Conservation (phyloP, 1,140 invertebrate species). For the Drosophila melanica region DNA sequence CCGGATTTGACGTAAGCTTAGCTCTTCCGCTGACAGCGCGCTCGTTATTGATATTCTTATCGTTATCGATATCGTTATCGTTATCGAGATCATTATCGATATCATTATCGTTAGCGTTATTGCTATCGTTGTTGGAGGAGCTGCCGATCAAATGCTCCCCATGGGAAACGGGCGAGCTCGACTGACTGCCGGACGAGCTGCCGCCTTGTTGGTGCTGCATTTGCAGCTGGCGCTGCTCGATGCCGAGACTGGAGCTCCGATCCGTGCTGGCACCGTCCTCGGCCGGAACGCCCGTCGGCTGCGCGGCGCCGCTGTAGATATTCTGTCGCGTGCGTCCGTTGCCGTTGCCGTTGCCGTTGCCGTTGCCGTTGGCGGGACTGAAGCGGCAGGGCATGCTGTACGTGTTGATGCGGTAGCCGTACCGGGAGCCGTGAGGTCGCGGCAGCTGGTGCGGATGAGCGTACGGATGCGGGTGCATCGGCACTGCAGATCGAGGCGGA, state of each 20-base stretch:
- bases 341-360: no score
- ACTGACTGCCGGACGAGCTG: slow-evolving; percentile 4
- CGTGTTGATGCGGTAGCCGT: slow-evolving; percentile 26
- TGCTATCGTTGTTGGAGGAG: not conserved
- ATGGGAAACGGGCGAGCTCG: not conserved
- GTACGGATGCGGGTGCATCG: slow-evolving; percentile 30
- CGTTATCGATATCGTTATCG: not conserved
- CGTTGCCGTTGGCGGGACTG: not conserved
- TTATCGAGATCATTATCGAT: not conserved
- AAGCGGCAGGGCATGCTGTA: slow-evolving; percentile 38
- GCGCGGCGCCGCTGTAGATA: not conserved
- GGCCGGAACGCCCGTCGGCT: not conserved
- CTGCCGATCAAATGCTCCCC: not conserved
- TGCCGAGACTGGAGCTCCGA: not conserved
- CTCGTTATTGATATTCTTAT: no score
- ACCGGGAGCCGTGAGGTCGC: slow-evolving; percentile 14
- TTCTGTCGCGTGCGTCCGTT: no score
- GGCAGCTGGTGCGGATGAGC: slow-evolving; percentile 8
- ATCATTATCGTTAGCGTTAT: not conserved
- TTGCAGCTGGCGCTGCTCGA: not conserved
- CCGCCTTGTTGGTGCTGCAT: not conserved
- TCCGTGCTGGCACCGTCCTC: slow-evolving; percentile 16
- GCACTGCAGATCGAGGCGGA: not conserved
- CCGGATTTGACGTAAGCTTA: not conserved
- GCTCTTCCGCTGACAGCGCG: no score